These are phyloP conservation scores for Amphilophus citrinellus DNA, from an alignment of 2,113 vertebrate genomes.

Conservation along the genomic window DNA sequence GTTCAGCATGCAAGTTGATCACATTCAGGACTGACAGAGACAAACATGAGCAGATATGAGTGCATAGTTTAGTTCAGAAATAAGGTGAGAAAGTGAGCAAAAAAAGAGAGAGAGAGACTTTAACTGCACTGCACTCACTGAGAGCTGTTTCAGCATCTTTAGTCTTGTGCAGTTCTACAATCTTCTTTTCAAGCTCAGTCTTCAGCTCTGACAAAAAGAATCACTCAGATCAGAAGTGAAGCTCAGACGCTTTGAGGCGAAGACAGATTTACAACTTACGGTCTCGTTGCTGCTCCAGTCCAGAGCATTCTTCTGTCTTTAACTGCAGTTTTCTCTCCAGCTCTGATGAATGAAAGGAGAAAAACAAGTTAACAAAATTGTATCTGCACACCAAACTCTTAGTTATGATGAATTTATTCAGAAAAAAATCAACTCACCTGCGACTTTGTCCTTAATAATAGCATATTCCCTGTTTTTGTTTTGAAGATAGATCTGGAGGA, in stretches of 20 bases:
- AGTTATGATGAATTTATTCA: background rate
- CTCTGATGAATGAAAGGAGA: constrained; percentile 16
- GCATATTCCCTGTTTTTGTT: constrained; percentile 36
- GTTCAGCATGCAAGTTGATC: constrained; percentile 19
- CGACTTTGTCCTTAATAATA: constrained; percentile 30
- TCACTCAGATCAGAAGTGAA: background rate
- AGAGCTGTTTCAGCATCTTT: constrained; percentile 5
- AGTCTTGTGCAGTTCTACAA: constrained; percentile 16
- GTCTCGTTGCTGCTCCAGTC: background rate
- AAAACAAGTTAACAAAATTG: background rate
- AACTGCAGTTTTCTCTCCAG: constrained; percentile 15
- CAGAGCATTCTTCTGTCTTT: background rate
- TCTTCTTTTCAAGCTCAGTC: constrained; percentile 27
- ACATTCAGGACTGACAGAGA: constrained; percentile 39
- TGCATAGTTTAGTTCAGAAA: background rate
- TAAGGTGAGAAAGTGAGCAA: background rate
- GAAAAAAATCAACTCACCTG: constrained; percentile 16
- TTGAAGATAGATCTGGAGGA: constrained; percentile 8
- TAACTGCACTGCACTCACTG: constrained; percentile 7
- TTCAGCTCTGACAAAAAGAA: constrained; percentile 19
- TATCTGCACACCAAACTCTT: background rate
- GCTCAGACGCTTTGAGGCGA: background rate
- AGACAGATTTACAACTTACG: background rate
- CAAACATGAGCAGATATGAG: background rate
- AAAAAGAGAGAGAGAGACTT: background rate